Percentiles rank a stretch among this genome's conserved stretches.
Conservation (phyloP, 2,888 invertebrate species). For the Xanthorhoe designata region DNA sequence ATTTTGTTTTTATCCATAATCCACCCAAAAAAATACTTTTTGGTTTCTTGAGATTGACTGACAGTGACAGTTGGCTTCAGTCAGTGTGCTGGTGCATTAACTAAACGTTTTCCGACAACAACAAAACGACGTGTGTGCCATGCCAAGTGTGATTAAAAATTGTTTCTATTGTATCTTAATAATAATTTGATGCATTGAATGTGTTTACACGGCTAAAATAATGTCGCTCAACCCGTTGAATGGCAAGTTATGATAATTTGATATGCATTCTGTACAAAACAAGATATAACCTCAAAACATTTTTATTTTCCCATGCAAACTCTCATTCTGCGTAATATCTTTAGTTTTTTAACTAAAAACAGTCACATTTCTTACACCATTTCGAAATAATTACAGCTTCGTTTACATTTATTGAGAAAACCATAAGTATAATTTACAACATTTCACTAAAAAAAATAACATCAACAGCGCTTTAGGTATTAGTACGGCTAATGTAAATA, state of each 20-base stretch:
- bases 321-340: background rate
- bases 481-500: too few species aligned
- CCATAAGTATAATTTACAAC: too few species aligned
- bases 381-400: background rate
- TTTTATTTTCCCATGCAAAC: background rate
- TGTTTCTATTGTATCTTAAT: background rate
- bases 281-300: slow-evolving; percentile 50
- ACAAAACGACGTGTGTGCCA: slow-evolving; percentile 33
- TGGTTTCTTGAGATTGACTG: too few species aligned
- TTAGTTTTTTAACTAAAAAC: background rate
- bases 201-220: slow-evolving; percentile 15
- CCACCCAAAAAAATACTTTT: too few species aligned
- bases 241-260: slow-evolving; percentile 55
- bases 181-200: background rate
- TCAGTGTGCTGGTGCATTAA: background rate
- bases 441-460: too few species aligned
- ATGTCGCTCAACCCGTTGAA: slow-evolving; percentile 75
- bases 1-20: too few species aligned
- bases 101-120: slow-evolving; percentile 12
- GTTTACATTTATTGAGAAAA: background rate
- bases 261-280: background rate
- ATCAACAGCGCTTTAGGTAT: too few species aligned
- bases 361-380: background rate
- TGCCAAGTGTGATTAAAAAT: background rate
- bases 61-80: background rate